Base-by-base conservation (phyloP, 2,797 vertebrate genomes). In the Pelobates cultripes region DNA sequence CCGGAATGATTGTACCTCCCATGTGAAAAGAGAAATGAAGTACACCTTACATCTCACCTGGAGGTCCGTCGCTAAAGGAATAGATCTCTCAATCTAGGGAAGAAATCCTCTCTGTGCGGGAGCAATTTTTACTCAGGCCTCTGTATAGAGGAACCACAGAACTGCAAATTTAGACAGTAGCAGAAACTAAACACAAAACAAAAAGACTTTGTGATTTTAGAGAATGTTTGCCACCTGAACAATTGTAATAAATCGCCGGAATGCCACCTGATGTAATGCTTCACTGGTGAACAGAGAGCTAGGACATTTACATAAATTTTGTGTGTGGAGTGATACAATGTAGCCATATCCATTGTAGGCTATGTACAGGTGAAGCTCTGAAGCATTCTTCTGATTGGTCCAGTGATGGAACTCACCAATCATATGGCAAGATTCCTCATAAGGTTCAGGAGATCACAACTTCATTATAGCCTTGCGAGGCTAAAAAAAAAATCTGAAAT, bases 1-100 rank as follows among this genome's bases (percentile, higher is more conserved):
- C 97, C 87, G 96, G 96, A 92, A 97, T 98, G 97, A 97, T 98
- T 88, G 96, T 97, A 93, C 97, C 96, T 90, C 97, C 97, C 91
- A 98, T 98, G 97, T 98, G 96, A 96, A 96, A 92, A 93, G 94
- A 68, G 67, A 55, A 63, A 70, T 53, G 42, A 80, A 68, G 28
- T 1, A 17, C 43, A 66, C 60, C 61, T 44, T 76, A 41, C 45
- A 75, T 70, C 45, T 79, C 73, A 79, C 73, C 73, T 76, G 68
- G 82, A 40, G 69, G 73, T 41, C n/a, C 47, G 45, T 71, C 15
- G 47, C 68, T 76, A 53, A 60, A 84, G 73, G 70, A 55, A 80
- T 60, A 57, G 45, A 79, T 17, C 77, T 76, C 77, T 60, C 41
- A 51, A 44, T 8, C 67, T 72, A 79, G 82, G 68, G 73, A 84